Percentiles rank a stretch among this genome's conserved stretches.
Conservation (phyloP, 2,113 vertebrate genomes). For the Panthera leo region DNA sequence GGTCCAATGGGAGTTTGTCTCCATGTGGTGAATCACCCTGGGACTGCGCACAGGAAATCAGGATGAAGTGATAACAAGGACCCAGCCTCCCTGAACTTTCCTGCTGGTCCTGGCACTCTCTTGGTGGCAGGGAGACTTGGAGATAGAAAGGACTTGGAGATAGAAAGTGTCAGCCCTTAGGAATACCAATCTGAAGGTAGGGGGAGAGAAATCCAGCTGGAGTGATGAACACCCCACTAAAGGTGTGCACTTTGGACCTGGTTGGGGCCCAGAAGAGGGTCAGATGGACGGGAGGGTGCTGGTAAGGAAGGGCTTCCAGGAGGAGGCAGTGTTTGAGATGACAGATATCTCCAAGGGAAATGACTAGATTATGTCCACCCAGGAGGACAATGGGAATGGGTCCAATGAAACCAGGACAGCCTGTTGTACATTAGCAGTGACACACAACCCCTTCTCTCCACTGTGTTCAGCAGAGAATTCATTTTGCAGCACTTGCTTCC, state of each 20-base stretch:
- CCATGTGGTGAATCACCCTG: background rate
- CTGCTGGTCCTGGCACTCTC: too few relatives aligned
- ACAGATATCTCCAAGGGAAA: background rate
- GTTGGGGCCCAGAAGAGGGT: background rate
- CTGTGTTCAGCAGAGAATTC: background rate
- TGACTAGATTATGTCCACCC: background rate
- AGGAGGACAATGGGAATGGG: background rate
- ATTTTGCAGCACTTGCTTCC: background rate
- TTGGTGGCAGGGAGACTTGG: background rate
- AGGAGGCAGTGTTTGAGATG: background rate
- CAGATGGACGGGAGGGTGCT: background rate
- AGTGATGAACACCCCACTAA: background rate
- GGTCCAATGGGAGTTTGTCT: background rate
- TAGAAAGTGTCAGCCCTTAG: background rate
- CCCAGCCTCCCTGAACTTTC: background rate
- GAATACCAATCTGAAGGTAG: background rate
- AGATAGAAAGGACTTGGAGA: background rate
- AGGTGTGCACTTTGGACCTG: rapidly evolving
- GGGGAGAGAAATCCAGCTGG: background rate
- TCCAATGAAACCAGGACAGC: background rate
- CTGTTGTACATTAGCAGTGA: background rate
- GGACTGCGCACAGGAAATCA: background rate
- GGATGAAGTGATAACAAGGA: rapidly evolving
- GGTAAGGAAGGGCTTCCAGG: background rate
- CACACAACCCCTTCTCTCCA: background rate